Conservation (phyloP, 2,888 invertebrate genomes). For the Endotricha flammealis region DNA sequence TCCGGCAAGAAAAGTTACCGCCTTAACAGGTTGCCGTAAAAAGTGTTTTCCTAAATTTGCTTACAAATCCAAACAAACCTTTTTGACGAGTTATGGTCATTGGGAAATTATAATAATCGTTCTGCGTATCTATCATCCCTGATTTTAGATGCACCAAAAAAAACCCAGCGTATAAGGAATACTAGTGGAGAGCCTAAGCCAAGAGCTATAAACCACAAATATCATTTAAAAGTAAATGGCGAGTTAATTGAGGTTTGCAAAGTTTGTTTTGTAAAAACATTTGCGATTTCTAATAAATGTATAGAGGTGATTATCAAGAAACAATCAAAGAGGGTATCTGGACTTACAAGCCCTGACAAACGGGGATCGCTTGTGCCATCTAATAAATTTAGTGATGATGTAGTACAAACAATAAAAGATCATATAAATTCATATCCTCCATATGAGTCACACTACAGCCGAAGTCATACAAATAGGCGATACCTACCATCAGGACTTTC, state of each 20-base stretch:
- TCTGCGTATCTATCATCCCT: neutral
- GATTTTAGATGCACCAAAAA: neutral
- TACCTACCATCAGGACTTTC: conserved; percentile 16
- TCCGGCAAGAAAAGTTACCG: conserved; percentile 5
- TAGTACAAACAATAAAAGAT: conserved; percentile 7
- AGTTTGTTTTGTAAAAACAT: conserved; percentile 4
- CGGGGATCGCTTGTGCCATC: too few species aligned
- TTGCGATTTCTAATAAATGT: conserved; percentile 5
- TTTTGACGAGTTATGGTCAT: neutral
- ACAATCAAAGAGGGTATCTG: conserved; percentile 4
- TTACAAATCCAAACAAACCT: neutral
- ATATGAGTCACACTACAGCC: conserved; percentile 16
- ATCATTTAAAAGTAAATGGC: conserved; percentile 2
- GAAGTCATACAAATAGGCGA: conserved; percentile 13
- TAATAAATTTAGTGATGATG: conserved; percentile 11
- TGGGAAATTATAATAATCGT: neutral
- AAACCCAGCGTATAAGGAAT: neutral
- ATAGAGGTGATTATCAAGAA: conserved; percentile 5
- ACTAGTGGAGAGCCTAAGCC: neutral
- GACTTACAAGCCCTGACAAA: conserved; percentile 6
- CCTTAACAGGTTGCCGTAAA: neutral
- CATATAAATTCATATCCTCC: conserved; percentile 13
- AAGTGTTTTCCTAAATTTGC: neutral
- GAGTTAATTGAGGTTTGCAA: conserved; percentile 2
- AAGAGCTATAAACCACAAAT: neutral